Base-by-base conservation (phyloP, 2,113 vertebrate genomes). In the Nycticryphes semicollaris region DNA sequence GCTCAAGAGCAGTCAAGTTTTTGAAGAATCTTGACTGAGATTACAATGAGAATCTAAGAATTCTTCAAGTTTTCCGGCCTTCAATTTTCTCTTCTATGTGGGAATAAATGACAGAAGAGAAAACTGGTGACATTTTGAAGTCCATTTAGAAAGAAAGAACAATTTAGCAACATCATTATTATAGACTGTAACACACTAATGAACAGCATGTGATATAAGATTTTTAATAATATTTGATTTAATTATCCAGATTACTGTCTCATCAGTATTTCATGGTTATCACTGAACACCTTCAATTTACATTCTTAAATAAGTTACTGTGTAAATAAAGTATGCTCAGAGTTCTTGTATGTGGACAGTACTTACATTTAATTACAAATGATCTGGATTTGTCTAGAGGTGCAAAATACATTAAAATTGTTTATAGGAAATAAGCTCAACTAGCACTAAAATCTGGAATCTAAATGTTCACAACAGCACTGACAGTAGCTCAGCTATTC, bases 341-440 rank as follows among this genome's bases (percentile, higher is more conserved):
- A 96, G 73, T 79, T 88, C 37, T 72, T 72, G 67, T 85, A 94
- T 74, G 95, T 94, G 96, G 96, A 96, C 89, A 97, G 81, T 91
- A 97, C 97, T 97, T 97, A 97, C 90, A 95, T 97, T 97, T 98
- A 97, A 94, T 97, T 95, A 95, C 93, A 96, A 94, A 92, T 88
- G 88, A 89, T 78, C 20, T 85, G 77, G 91, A 86, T 96, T 95
- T 73, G 84, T 67, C 96, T 94, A 96, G 62, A 97, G 96, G 93
- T 96, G 96, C 81, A 89, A 92, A 95, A 97, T 78, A 97, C 97
- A 97, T 87, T 93, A 94, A 97, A 91, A 92, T 47, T 53, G 64
- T 84, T 96, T 84, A 96, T 78, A 95, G 70, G 88, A 94, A 93
- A 88, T 81, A 84, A 96, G 75, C 53, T 95, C 39, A 54, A 64